Conservation (phyloP, 2,113 vertebrate genomes). For the Benitochromis conjunctus region DNA sequence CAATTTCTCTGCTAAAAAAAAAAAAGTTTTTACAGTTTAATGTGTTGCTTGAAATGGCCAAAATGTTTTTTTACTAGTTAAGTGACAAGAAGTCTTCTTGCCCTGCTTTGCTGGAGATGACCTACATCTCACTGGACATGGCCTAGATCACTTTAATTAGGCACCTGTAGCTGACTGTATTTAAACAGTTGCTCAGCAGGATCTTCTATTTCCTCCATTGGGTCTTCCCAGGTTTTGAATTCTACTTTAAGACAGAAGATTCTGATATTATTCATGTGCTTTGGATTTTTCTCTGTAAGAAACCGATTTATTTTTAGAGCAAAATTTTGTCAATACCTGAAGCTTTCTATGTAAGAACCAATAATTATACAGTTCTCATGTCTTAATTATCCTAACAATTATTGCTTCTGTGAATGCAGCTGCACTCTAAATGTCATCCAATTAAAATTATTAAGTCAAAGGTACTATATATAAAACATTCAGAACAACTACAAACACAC, state of each 20-base stretch:
- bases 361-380: background rate
- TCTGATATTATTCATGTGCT: background rate
- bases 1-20: background rate
- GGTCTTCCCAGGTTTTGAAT: background rate
- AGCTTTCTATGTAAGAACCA: background rate
- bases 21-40: background rate
- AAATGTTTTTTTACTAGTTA: background rate
- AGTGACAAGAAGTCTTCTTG: background rate
- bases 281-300: background rate
- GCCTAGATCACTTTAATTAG: slow-evolving; percentile 15
- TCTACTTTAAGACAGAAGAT: background rate
- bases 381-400: slow-evolving; percentile 9
- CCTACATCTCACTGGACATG: slow-evolving; percentile 22
- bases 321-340: background rate
- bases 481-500: background rate
- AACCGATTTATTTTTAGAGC: background rate
- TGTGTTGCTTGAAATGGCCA: background rate
- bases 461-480: background rate
- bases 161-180: background rate
- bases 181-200: background rate
- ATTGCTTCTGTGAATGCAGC: background rate
- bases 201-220: background rate
- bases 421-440: background rate
- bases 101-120: background rate
- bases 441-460: background rate